phyloP scores from a whole-genome alignment of 1,140 invertebrate species.

The Triops longicaudatus region DNA sequence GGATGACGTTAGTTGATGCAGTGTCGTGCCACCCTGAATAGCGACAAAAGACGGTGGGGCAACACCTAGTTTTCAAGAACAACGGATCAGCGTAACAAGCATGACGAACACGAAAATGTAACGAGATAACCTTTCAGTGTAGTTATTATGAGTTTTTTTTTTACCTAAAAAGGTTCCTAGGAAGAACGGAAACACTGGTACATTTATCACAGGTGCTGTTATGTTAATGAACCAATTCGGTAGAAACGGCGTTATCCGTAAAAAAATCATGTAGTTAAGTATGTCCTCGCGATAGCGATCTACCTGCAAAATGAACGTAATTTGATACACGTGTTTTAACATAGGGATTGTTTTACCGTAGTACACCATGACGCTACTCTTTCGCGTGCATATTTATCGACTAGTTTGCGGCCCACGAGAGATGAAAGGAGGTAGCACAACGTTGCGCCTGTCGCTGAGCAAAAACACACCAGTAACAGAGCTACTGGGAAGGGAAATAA shows the following conservation, averaged over 20 bases:
- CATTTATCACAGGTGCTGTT: constrained; percentile 89
- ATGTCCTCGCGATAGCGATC: constrained; percentile 78
- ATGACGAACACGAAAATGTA: neutral
- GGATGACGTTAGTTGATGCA: constrained; percentile 84
- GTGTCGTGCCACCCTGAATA: constrained; percentile 92
- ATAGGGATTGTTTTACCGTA: constrained; percentile 49
- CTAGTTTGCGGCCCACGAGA: constrained; percentile 71
- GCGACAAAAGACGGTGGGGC: constrained; percentile 95
- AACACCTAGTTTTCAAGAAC: constrained; percentile 65
- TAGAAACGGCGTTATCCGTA: constrained; percentile 92
- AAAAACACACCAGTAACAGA: constrained; percentile 82
- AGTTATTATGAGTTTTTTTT: neutral
- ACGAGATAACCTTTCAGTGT: neutral
- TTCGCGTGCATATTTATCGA: constrained; percentile 82
- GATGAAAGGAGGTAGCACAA: constrained; percentile 91
- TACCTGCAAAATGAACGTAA: constrained; percentile 44
- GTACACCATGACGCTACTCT: constrained; percentile 74
- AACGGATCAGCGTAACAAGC: neutral
- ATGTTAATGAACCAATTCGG: constrained; percentile 99
- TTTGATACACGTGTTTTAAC: neutral
- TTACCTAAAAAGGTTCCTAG: constrained; percentile 76
- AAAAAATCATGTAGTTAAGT: constrained; percentile 93
- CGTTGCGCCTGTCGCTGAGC: constrained; percentile 90
- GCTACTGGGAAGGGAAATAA: constrained; percentile 89
- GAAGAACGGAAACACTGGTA: constrained; percentile 85